Percentiles rank a stretch among this genome's conserved stretches.
These are phyloP conservation scores for Dendrophyllia cribrosa DNA, from an alignment of 64 coral and sea anemone genomes.

Conservation along the genomic window DNA sequence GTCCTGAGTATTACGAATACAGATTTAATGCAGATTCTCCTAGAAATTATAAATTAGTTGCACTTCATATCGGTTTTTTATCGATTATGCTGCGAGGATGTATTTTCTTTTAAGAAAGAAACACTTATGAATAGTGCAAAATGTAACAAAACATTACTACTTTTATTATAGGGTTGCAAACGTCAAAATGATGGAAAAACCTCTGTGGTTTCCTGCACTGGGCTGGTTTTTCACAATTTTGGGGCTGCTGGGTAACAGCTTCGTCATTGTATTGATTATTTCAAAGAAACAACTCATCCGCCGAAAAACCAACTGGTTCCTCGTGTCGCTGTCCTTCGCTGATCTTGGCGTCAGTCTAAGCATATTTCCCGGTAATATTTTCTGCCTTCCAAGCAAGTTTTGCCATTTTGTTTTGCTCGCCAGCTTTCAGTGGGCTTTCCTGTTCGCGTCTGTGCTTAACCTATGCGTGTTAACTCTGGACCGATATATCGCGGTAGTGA, in stretches of 20 bases:
- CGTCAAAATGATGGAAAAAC: not conserved
- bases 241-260: not conserved
- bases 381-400: not conserved
- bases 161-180: too few species aligned
- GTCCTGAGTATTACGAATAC: too few species aligned
- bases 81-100: too few species aligned
- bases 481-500: constrained; percentile 10
- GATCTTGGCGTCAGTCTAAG: constrained; percentile 18
- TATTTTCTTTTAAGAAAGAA: too few species aligned
- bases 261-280: not conserved
- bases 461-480: not conserved
- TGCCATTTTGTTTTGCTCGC: not conserved
- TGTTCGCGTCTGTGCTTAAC: constrained; percentile 7
- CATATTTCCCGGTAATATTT: not conserved
- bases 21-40: too few species aligned
- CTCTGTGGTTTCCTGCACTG: not conserved
- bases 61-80: too few species aligned
- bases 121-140: too few species aligned
- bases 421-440: constrained; percentile 5
- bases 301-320: not conserved
- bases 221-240: not conserved
- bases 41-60: too few species aligned
- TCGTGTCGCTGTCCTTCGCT: constrained; percentile 4
- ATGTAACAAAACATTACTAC: too few species aligned
- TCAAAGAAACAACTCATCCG: not conserved